These are phyloP conservation scores for Homarus americanus DNA, from an alignment of 1,140 invertebrate genomes.

Conservation along the genomic window DNA sequence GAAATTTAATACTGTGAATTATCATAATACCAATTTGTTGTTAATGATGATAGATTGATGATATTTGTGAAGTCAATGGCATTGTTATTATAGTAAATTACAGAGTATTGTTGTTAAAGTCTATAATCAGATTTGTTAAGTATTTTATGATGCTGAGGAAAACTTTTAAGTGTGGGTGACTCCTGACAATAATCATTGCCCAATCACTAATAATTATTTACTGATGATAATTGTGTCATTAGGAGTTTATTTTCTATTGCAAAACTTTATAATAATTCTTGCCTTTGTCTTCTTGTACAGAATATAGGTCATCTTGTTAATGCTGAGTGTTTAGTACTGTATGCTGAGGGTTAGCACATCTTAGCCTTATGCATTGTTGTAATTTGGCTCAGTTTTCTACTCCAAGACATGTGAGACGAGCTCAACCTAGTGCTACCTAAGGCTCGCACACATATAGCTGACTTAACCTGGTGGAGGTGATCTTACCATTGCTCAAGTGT, in stretches of 20 bases:
- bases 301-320: conserved; percentile 63
- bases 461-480: neutral
- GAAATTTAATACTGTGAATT: conserved; percentile 58
- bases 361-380: conserved; percentile 55
- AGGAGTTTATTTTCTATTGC: conserved; percentile 49
- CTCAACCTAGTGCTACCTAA: conserved; percentile 16
- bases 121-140: conserved; percentile 57
- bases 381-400: conserved; percentile 56
- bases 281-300: conserved; percentile 71
- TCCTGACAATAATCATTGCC: conserved; percentile 20
- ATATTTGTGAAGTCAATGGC: conserved; percentile 66
- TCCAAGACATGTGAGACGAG: conserved; percentile 22
- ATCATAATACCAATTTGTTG: conserved; percentile 68
- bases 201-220: conserved; percentile 39
- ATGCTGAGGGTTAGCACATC: conserved; percentile 44
- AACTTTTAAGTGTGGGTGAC: conserved; percentile 18
- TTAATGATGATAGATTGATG: conserved; percentile 62
- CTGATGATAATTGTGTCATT: conserved; percentile 48
- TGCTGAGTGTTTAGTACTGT: conserved; percentile 63
- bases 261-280: conserved; percentile 65
- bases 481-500: neutral
- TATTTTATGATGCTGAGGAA: conserved; percentile 64
- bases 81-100: conserved; percentile 71
- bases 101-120: conserved; percentile 27
- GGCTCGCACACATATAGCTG: neutral